These are phyloP conservation scores for Pollachius pollachius DNA, from an alignment of 2,113 vertebrate species.

Conservation along the genomic window DNA sequence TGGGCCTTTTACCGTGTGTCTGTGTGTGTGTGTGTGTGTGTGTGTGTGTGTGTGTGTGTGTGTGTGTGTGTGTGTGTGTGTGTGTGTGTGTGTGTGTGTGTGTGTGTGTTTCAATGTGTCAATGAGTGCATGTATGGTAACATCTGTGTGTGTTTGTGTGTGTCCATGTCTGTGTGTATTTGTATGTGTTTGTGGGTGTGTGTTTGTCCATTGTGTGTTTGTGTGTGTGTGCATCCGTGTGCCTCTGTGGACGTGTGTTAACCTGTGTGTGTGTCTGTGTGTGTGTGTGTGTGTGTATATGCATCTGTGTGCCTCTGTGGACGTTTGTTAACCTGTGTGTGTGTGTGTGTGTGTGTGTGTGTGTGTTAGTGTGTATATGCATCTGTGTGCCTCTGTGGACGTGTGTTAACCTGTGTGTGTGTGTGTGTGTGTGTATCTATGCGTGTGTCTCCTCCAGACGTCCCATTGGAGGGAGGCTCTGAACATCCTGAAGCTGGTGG, in stretches of 20 bases:
- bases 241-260: background rate
- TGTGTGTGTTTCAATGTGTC: background rate
- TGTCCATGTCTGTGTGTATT: conserved; percentile 37
- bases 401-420: background rate
- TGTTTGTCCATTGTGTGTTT: background rate
- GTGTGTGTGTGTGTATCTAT: conserved; percentile 45
- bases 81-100: background rate
- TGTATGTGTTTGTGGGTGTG: background rate
- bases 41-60: background rate
- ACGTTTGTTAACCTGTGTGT: too few species aligned
- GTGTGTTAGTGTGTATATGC: too few species aligned
- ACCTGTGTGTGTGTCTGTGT: background rate
- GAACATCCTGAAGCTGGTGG: conserved; percentile 89
- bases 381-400: background rate
- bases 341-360: too few species aligned
- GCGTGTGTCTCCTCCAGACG: conserved; percentile 78
- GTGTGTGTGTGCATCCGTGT: background rate
- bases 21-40: conserved; percentile 3
- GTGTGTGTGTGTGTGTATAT: background rate
- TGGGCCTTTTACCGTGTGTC: background rate
- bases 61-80: background rate
- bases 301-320: too few species aligned
- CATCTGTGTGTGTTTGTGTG: conserved; percentile 3
- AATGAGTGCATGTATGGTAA: background rate
- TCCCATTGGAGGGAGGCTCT: conserved; percentile 90